A percentile compares a stretch with the other conserved stretches of the same genome.
Conservation (phyloP, 2,113 vertebrate genomes). For the Xiphophorus maculatus region DNA sequence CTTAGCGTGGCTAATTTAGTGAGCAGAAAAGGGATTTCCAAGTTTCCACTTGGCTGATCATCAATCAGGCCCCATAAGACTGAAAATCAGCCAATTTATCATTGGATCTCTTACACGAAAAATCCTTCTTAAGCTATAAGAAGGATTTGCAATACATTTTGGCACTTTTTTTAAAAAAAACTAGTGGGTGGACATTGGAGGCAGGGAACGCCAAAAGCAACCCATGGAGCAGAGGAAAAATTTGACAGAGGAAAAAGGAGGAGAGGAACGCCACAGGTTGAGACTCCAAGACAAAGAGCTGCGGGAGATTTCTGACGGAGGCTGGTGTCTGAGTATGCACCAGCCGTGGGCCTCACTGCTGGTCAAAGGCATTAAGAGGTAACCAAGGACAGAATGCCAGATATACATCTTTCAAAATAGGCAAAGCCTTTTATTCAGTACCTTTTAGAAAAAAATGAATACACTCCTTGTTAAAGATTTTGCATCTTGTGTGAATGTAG, state of each 20-base stretch:
- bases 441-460: neutral
- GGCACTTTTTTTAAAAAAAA: neutral
- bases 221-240: slow-evolving; percentile 29
- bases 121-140: neutral
- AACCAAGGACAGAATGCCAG: neutral
- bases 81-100: too few species aligned
- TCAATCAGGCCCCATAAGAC: neutral
- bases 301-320: slow-evolving; percentile 92
- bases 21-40: too few species aligned
- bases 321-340: slow-evolving; percentile 98
- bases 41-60: too few species aligned
- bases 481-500: slow-evolving; percentile 70
- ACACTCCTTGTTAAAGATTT: neutral
- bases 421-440: neutral
- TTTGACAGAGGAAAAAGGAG: slow-evolving; percentile 16
- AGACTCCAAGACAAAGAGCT: slow-evolving; percentile 93
- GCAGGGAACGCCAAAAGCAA: slow-evolving; percentile 64
- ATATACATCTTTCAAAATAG: neutral
- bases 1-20: too few species aligned
- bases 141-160: neutral
- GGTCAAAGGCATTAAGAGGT: slow-evolving; percentile 92
- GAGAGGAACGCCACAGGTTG: slow-evolving; percentile 76
- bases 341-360: slow-evolving; percentile 97
- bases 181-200: slow-evolving; percentile 90
- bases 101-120: neutral